Percentiles rank a stretch among this genome's conserved stretches.
phyloP scores from a whole-genome alignment of 2,113 vertebrate genomes.

The Vidua chalybeata region DNA sequence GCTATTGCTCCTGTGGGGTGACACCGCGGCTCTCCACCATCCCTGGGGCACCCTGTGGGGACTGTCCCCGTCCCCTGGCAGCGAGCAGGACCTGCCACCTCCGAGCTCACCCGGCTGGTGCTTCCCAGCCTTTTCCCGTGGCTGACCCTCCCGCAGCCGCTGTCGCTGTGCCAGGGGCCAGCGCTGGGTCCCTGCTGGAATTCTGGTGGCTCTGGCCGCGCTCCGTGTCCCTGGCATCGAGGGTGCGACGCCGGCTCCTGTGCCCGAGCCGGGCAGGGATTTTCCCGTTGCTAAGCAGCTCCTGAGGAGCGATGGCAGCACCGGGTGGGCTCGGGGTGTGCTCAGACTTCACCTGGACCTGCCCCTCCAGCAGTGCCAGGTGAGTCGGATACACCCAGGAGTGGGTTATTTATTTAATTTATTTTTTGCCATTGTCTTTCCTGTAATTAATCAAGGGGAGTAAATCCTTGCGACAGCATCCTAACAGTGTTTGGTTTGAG shows the following conservation, averaged over 20 bases:
- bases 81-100: not conserved
- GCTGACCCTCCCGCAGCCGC: not conserved
- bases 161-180: accelerated
- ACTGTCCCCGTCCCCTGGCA: not conserved
- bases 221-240: accelerated
- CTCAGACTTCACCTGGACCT: not conserved
- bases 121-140: accelerated
- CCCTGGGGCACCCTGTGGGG: not conserved
- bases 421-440: not conserved
- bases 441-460: not conserved
- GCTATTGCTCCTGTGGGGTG: accelerated
- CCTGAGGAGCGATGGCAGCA: not conserved
- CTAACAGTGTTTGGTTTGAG: not conserved
- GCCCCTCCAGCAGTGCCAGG: not conserved
- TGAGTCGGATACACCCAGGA: not conserved
- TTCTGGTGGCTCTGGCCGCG: accelerated
- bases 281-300: slow-evolving; percentile 28
- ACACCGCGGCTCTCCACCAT: accelerated
- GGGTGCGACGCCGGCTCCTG: not conserved
- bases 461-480: not conserved
- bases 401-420: not conserved
- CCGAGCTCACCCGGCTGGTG: accelerated
- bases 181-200: not conserved
- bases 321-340: not conserved
- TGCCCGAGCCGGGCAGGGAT: not conserved